phyloP scores from a whole-genome alignment of 2,888 invertebrate species.

The Volucella bombylans region DNA sequence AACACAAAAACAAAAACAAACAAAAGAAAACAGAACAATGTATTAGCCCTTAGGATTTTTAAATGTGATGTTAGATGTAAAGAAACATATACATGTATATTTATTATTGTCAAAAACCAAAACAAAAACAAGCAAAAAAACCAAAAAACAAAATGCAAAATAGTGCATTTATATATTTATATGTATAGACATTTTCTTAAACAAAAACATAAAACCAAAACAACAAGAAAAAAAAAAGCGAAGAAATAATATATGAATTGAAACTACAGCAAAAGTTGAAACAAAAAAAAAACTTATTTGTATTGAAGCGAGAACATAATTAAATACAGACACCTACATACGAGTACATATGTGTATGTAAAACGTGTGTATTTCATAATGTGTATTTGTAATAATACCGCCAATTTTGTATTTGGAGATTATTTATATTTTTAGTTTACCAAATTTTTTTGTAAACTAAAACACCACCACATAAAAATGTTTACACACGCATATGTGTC shows the following conservation, averaged over 20 bases:
- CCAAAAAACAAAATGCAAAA: constrained; percentile 51
- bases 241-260: no score
- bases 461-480: no score
- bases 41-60: constrained; percentile 73
- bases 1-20: constrained; percentile 25
- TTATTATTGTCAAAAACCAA: constrained; percentile 58
- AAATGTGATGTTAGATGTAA: constrained; percentile 75
- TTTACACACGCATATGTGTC: no score
- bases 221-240: not conserved
- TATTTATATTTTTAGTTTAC: no score
- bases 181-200: constrained; percentile 64
- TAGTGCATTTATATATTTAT: constrained; percentile 70
- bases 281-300: constrained; percentile 51
- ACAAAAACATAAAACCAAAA: constrained; percentile 34
- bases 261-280: not conserved
- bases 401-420: no score
- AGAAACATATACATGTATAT: constrained; percentile 65
- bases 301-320: constrained; percentile 51
- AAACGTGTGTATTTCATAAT: no score
- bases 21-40: constrained; percentile 23
- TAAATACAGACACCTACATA: constrained; percentile 6
- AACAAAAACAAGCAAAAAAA: constrained; percentile 7
- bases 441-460: no score
- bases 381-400: no score
- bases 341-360: no score